These are phyloP conservation scores for Scomber colias DNA, from an alignment of 2,113 vertebrate species.

Conservation along the genomic window DNA sequence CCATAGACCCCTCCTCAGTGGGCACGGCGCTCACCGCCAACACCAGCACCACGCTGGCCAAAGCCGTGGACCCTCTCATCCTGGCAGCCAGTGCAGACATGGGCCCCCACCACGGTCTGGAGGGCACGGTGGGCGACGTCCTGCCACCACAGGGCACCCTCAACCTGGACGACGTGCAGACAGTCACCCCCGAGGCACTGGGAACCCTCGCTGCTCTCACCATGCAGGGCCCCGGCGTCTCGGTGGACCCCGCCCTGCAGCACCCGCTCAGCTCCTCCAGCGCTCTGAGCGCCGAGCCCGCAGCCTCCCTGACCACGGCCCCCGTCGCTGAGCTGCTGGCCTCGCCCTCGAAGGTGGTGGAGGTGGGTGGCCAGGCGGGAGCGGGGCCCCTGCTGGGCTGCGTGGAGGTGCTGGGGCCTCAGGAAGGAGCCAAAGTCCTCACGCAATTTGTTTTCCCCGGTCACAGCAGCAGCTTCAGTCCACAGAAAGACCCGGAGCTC, in stretches of 20 bases:
- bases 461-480: constrained; percentile 83
- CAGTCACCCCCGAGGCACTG: constrained; percentile 89
- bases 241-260: constrained; percentile 84
- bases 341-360: constrained; percentile 84
- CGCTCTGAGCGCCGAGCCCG: constrained; percentile 79
- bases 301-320: constrained; percentile 77
- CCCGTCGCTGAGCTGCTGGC: constrained; percentile 85
- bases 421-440: constrained; percentile 87
- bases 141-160: constrained; percentile 91
- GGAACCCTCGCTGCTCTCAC: constrained; percentile 88
- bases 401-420: constrained; percentile 84
- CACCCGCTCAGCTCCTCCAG: constrained; percentile 86
- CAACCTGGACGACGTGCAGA: constrained; percentile 90
- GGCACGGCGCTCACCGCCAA: constrained; percentile 84
- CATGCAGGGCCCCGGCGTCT: constrained; percentile 79
- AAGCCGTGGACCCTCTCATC: constrained; percentile 91
- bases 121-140: constrained; percentile 86
- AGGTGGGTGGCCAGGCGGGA: constrained; percentile 75
- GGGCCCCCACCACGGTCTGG: constrained; percentile 85
- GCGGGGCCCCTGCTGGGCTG: constrained; percentile 83
- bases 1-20: constrained; percentile 91
- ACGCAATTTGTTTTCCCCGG: constrained; percentile 88
- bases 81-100: constrained; percentile 88
- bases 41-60: constrained; percentile 80
- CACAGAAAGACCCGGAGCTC: constrained; percentile 89